Percentiles rank a stretch among this genome's conserved stretches.
phyloP scores from a whole-genome alignment of 2,797 vertebrate genomes.

The Alcedo quadribrachys region DNA sequence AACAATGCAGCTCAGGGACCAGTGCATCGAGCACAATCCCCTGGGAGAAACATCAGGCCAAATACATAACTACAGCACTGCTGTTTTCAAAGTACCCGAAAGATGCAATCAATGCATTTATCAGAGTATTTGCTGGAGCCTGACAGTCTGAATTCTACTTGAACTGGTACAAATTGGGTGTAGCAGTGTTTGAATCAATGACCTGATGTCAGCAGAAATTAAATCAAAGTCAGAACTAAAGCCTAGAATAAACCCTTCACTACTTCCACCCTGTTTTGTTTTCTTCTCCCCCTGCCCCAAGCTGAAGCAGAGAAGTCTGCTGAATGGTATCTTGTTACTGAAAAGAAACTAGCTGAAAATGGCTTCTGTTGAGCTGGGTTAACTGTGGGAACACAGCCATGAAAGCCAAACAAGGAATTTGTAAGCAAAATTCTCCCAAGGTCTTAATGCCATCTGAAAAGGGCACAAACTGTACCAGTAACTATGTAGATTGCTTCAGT shows the following conservation, averaged over 20 bases:
- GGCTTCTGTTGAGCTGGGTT: background rate
- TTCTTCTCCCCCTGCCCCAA: background rate
- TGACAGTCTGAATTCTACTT: background rate
- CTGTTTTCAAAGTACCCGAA: background rate
- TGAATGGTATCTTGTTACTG: background rate
- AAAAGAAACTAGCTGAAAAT: background rate
- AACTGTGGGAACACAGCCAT: background rate
- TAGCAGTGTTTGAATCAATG: background rate
- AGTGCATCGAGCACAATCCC: background rate
- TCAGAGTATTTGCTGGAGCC: background rate
- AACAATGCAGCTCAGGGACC: background rate
- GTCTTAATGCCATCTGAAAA: background rate
- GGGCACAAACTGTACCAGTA: background rate
- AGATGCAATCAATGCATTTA: background rate
- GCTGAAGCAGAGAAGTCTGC: background rate
- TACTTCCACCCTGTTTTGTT: background rate
- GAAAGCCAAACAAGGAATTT: background rate
- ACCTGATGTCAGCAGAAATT: background rate
- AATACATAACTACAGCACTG: background rate
- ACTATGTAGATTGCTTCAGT: background rate
- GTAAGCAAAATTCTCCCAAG: background rate
- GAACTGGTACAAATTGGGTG: background rate
- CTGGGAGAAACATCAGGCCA: background rate
- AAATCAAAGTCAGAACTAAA: background rate
- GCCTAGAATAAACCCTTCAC: background rate